These are phyloP conservation scores for Margarornis squamiger DNA, from an alignment of 2,797 vertebrate genomes.

Conservation along the genomic window DNA sequence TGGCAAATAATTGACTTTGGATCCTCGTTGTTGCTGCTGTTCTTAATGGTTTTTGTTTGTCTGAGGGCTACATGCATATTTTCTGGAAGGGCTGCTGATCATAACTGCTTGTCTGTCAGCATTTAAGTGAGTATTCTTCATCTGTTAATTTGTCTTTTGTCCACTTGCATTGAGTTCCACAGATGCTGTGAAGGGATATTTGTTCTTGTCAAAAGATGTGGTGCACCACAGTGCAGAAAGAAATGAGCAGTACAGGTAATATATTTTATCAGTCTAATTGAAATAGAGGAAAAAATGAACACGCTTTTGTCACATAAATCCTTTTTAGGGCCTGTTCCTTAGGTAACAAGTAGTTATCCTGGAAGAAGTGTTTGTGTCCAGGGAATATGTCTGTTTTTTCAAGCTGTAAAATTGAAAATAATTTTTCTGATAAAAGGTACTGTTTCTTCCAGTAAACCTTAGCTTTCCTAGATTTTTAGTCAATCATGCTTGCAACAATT, in stretches of 20 bases:
- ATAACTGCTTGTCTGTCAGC: not conserved
- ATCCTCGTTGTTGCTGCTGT: not conserved
- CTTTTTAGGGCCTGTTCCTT: not conserved
- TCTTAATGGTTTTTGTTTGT: not conserved
- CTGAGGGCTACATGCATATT: not conserved
- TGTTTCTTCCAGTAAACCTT: not conserved
- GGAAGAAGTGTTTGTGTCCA: not conserved
- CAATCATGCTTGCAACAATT: not conserved
- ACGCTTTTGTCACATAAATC: not conserved
- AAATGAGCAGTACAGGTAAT: not conserved
- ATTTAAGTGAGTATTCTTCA: not conserved
- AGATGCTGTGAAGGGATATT: not conserved
- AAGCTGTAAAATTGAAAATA: not conserved
- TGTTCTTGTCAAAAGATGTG: not conserved
- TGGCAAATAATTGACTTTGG: not conserved
- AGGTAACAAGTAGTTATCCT: not conserved
- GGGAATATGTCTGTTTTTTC: accelerated
- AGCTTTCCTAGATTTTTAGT: not conserved
- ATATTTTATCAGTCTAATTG: not conserved
- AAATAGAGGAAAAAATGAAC: not conserved
- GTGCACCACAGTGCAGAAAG: not conserved
- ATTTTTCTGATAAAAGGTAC: not conserved
- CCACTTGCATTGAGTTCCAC: not conserved
- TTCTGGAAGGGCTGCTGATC: not conserved
- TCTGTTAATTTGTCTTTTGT: not conserved